phyloP scores from a whole-genome alignment of 2,113 vertebrate species.

The Calypte anna region DNA sequence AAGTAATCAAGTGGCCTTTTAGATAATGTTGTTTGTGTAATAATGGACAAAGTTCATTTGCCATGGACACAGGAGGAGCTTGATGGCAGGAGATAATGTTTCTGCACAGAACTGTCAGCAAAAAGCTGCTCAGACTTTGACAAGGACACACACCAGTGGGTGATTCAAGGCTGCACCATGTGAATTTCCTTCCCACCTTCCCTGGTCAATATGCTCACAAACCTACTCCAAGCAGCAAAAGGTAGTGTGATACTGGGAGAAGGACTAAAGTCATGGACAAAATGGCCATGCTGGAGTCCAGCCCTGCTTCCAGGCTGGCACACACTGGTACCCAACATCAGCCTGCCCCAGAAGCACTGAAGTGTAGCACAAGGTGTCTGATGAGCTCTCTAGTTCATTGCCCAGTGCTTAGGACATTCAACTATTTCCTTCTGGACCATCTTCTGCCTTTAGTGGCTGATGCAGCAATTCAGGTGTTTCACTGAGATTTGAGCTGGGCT shows the following conservation, averaged over 20 bases:
- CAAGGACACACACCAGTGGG: fast-evolving
- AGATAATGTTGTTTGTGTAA: neutral
- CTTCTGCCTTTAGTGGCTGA: neutral
- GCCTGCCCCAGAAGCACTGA: neutral
- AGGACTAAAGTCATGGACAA: neutral
- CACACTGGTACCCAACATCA: neutral
- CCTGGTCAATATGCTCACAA: neutral
- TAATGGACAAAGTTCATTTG: slow-evolving; percentile 6
- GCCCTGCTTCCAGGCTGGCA: neutral
- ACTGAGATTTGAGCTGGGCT: neutral
- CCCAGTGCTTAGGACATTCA: neutral
- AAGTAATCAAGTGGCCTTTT: neutral
- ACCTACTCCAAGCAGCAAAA: neutral
- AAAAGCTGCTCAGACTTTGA: neutral
- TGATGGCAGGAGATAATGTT: neutral
- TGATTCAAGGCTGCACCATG: fast-evolving
- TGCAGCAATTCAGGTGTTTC: neutral
- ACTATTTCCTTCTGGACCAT: neutral
- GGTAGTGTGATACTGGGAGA: neutral
- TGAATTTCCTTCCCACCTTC: neutral
- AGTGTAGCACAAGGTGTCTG: neutral
- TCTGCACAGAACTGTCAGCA: neutral
- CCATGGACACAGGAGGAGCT: neutral
- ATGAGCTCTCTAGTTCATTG: neutral
- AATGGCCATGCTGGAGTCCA: neutral